A percentile compares a stretch with the other conserved stretches of the same genome.
Evolutionary conservation across 2,888 invertebrate species (phyloP).

Genomic region (Nysson spinosus): DNA sequence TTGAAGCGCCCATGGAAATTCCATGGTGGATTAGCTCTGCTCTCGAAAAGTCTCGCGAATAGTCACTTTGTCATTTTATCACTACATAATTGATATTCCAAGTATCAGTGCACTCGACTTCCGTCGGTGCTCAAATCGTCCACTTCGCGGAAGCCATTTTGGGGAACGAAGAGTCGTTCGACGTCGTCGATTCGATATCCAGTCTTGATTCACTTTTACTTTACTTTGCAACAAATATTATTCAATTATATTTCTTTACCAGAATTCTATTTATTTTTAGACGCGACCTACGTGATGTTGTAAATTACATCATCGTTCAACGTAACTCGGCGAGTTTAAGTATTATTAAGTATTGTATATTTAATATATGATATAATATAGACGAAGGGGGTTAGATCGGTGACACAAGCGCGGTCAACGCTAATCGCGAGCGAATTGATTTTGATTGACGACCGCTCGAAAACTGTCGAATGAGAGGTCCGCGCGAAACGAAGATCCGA

Average conservation of each 20-base stretch:
- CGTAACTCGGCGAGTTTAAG: too few relatives aligned
- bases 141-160: neutral
- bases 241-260: too few relatives aligned
- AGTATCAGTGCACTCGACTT: neutral
- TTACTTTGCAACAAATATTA: too few relatives aligned
- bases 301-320: too few relatives aligned
- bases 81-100: constrained; percentile 31
- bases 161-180: neutral
- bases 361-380: neutral
- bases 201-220: neutral
- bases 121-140: too few relatives aligned
- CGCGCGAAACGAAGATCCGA: constrained; percentile 23
- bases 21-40: constrained; percentile 55
- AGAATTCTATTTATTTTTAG: too few relatives aligned
- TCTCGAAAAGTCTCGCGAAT: constrained; percentile 15
- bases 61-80: constrained; percentile 21
- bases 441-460: constrained; percentile 1
- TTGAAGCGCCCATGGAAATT: constrained; percentile 68
- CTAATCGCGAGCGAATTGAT: too few relatives aligned
- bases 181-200: neutral
- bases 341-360: neutral
- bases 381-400: too few relatives aligned
- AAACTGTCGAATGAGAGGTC: neutral
- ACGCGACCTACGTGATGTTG: too few relatives aligned
- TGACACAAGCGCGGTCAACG: too few relatives aligned